These are phyloP conservation scores for Drosophila sturtevanti DNA, from an alignment of 1,140 invertebrate genomes.

Conservation along the genomic window DNA sequence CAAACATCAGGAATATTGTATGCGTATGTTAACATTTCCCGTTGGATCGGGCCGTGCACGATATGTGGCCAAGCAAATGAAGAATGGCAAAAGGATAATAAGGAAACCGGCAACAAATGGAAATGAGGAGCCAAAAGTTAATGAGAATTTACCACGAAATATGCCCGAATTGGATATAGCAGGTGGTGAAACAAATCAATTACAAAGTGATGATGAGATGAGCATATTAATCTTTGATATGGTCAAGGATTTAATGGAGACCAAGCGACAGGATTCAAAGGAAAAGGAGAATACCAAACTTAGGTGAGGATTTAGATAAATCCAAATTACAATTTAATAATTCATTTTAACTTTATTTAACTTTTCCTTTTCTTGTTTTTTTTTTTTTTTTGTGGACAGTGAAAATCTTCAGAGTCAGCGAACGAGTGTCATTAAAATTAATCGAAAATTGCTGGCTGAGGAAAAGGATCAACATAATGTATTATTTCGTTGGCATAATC, in stretches of 20 bases:
- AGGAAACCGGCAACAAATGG: background rate
- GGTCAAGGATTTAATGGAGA: conserved; percentile 19
- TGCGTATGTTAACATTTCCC: conserved; percentile 61
- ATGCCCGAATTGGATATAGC: conserved; percentile 32
- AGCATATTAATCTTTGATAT: conserved; percentile 33
- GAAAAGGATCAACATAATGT: conserved; percentile 14
- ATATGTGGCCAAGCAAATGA: conserved; percentile 51
- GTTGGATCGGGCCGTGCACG: conserved; percentile 53
- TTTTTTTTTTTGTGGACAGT: conserved; percentile 7
- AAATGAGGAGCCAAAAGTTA: conserved; percentile 17
- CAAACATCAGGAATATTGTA: conserved; percentile 36
- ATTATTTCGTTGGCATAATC: conserved; percentile 52
- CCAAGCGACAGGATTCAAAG: background rate
- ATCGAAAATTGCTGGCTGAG: background rate
- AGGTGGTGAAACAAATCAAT: background rate
- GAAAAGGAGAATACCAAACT: background rate
- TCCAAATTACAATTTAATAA: too few relatives aligned
- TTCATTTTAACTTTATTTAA: background rate
- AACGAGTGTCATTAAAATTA: conserved; percentile 24
- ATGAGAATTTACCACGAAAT: background rate
- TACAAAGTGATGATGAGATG: conserved; percentile 41
- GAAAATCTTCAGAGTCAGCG: background rate
- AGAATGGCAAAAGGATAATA: background rate
- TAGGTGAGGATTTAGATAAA: background rate
- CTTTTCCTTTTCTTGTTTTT: too few relatives aligned